Conservation (phyloP, 2,888 invertebrate species). For the Zaprionus lineosus region DNA sequence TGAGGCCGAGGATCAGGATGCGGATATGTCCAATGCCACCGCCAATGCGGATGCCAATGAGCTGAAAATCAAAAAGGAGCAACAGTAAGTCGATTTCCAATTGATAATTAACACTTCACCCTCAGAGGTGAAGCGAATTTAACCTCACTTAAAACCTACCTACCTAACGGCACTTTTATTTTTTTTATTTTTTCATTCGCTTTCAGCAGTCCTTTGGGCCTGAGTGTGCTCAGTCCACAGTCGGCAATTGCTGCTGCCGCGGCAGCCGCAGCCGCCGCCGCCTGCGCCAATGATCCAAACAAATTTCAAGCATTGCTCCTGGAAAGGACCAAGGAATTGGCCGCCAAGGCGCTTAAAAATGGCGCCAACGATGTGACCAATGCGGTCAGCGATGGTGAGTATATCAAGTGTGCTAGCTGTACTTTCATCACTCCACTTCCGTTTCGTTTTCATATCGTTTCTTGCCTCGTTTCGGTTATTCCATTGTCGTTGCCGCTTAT, state of each 20-base stretch:
- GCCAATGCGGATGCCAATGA: constrained; percentile 50
- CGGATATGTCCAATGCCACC: constrained; percentile 39
- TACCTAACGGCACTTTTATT: too few relatives aligned
- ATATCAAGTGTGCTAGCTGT: constrained; percentile 14
- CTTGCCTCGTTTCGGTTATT: constrained; percentile 20
- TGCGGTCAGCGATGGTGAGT: constrained; percentile 73
- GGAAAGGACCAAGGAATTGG: constrained; percentile 89
- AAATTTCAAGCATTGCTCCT: constrained; percentile 89
- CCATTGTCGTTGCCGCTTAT: constrained; percentile 17
- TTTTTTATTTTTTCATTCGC: constrained; percentile 41
- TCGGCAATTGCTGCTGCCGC: constrained; percentile 83
- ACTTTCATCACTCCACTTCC: constrained; percentile 7
- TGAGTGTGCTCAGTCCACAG: constrained; percentile 87
- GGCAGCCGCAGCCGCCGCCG: constrained; percentile 88
- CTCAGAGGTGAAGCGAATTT: too few relatives aligned
- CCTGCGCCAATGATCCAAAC: constrained; percentile 84
- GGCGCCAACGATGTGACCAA: constrained; percentile 56
- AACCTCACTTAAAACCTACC: too few relatives aligned
- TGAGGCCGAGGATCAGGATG: constrained; percentile 47
- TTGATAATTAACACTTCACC: background rate
- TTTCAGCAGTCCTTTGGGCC: constrained; percentile 80
- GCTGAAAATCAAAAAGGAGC: constrained; percentile 81
- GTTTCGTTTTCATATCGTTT: constrained; percentile 12
- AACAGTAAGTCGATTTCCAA: constrained; percentile 75
- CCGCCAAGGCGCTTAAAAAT: constrained; percentile 84